These are phyloP conservation scores for Triops longicaudatus DNA, from an alignment of 1,140 invertebrate genomes.

Conservation along the genomic window DNA sequence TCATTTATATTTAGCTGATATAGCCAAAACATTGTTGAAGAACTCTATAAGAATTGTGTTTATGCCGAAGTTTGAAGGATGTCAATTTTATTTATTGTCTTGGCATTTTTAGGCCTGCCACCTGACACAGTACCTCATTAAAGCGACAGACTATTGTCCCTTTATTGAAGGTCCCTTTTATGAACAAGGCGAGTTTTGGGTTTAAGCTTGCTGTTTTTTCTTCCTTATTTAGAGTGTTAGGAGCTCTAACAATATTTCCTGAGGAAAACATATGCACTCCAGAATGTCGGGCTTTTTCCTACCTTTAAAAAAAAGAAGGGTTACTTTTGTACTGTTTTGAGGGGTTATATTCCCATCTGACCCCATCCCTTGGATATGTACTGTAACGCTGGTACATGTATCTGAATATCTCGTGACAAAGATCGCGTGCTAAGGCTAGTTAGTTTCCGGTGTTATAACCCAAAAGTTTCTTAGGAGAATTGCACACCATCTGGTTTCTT, in stretches of 20 bases:
- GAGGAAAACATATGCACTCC: not conserved
- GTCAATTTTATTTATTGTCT: not conserved
- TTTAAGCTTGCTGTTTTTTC: not conserved
- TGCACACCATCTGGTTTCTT: not conserved
- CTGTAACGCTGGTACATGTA: not conserved
- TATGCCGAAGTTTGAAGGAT: too few relatives aligned
- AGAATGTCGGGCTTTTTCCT: not conserved
- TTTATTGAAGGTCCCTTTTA: not conserved
- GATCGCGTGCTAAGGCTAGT: slow-evolving; percentile 10
- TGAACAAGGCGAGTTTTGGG: not conserved
- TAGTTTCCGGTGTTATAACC: slow-evolving; percentile 15
- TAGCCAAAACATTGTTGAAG: too few relatives aligned
- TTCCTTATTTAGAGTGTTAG: not conserved
- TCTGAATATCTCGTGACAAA: slow-evolving; percentile 15
- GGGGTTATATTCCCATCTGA: not conserved
- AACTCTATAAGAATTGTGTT: too few relatives aligned
- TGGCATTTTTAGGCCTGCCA: not conserved
- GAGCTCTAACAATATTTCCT: not conserved
- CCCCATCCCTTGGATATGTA: not conserved
- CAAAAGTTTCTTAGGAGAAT: slow-evolving; percentile 7
- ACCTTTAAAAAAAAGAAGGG: not conserved
- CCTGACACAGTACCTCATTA: slow-evolving; percentile 1
- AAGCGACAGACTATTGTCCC: not conserved
- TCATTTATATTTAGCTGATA: too few relatives aligned
- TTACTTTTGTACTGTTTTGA: not conserved